Percentiles rank a stretch among this genome's conserved stretches.
Evolutionary conservation across 2,113 vertebrate genomes (phyloP).

Genomic region (Nymphicus hollandicus): DNA sequence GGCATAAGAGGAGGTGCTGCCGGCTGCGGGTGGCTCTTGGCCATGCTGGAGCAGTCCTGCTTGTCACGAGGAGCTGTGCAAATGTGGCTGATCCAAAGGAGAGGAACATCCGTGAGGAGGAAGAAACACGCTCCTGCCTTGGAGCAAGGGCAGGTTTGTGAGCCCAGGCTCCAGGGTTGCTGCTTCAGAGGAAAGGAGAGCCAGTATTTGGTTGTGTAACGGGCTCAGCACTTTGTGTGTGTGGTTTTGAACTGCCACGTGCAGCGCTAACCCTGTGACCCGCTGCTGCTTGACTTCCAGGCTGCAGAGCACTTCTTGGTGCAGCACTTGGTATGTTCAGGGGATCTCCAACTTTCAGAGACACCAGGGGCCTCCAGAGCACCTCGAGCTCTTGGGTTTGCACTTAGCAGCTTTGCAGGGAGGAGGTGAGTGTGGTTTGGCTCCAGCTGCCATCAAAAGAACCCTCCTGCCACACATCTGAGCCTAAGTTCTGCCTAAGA

Average conservation of each 20-base stretch:
- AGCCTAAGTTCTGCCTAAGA: background rate
- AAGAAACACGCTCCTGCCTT: background rate
- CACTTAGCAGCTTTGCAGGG: rapidly evolving
- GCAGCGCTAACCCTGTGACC: background rate
- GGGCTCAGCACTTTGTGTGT: rapidly evolving
- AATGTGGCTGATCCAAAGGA: background rate
- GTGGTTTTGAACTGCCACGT: background rate
- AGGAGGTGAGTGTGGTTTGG: background rate
- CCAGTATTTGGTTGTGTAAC: background rate
- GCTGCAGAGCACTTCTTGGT: rapidly evolving
- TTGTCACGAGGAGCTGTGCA: background rate
- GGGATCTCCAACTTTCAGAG: background rate
- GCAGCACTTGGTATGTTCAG: rapidly evolving
- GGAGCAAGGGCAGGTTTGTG: background rate
- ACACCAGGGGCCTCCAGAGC: rapidly evolving
- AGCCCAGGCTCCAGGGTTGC: background rate
- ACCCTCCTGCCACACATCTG: rapidly evolving
- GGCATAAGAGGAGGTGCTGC: background rate
- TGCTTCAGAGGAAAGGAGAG: background rate
- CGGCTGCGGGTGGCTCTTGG: rapidly evolving
- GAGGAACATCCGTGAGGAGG: background rate
- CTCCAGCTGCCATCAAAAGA: background rate
- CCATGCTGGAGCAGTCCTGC: rapidly evolving
- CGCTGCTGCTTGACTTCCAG: background rate
- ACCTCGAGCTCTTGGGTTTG: background rate